These are phyloP conservation scores for Phylloscopus trochilus DNA, from an alignment of 2,113 vertebrate species.

Conservation along the genomic window DNA sequence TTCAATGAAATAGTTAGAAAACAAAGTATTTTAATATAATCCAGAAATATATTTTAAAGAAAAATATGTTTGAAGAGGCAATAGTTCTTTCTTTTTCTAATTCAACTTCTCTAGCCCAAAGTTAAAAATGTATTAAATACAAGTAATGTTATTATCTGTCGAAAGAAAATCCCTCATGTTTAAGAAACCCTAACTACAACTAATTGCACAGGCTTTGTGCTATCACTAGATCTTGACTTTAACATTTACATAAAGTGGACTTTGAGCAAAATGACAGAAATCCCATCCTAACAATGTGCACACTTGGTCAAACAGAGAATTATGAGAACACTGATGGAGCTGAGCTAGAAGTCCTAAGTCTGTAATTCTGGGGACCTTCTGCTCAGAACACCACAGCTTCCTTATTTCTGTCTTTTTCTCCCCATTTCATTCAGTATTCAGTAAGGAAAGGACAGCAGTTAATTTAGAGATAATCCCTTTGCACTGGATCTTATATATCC, in stretches of 20 bases:
- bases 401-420: neutral
- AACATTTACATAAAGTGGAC: neutral
- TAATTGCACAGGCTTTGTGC: neutral
- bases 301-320: neutral
- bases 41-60: neutral
- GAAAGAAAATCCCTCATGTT: neutral
- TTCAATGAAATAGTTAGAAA: neutral
- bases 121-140: neutral
- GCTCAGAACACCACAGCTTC: neutral
- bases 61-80: neutral
- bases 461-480: neutral
- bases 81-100: neutral
- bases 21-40: neutral
- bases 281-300: neutral
- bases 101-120: neutral
- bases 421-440: neutral
- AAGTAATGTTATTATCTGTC: neutral
- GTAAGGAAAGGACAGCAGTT: neutral
- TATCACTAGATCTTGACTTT: neutral
- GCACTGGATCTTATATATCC: neutral
- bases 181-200: neutral
- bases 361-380: neutral
- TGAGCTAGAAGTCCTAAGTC: neutral
- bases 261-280: neutral
- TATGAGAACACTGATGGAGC: neutral